Base-by-base conservation (phyloP, 2,113 vertebrate genomes). In the Megaleporinus macrocephalus region DNA sequence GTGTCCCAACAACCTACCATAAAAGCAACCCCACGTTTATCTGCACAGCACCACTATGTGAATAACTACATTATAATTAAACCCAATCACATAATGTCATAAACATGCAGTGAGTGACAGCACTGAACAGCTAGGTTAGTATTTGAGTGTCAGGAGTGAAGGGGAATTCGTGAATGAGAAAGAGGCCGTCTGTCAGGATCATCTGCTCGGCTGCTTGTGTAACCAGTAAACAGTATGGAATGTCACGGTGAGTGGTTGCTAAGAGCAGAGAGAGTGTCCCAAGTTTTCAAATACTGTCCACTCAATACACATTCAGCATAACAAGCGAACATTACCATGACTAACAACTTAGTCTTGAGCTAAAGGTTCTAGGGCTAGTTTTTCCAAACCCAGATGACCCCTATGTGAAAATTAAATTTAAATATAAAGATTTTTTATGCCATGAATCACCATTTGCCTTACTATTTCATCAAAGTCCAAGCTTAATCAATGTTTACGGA, bases 241-340 rank as follows among this genome's bases (percentile, higher is more conserved):
- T 76, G 63, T 53, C 36, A 82, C 63, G 76, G 49, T n/a, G 51
- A 69, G 44, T 30, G 63, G 80, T 82, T 82, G 30, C 80, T 61
- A 82, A 69, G 73, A 33, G 53, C 49, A 61, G 1, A 1, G 41
- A 57, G 30, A 47, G 65, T 1, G 26, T 47, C 59, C 36, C 26
- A 59, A 24, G 18, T 76, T 69, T 82, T 33, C 59, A 44, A 47
- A 75, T 14, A 47, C 15, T 22, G 26, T 53, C n/a, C 30, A 68
- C 65, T 27, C 63, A 65, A 66, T 12, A 79, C 24, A 16, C 68
- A 47, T 49, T 36, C 72, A 81, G 18, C 44, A 55, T 22, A 26
- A 70, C 51, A 74, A 1, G 14, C 62, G 16, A 16, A 0, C 10
- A 61, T 7, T 11, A 26, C n/a, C 22, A 22, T 22, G 22, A 15